Evolutionary conservation across 2,113 vertebrate species (phyloP).

Genomic region (Heteronetta atricapilla): DNA sequence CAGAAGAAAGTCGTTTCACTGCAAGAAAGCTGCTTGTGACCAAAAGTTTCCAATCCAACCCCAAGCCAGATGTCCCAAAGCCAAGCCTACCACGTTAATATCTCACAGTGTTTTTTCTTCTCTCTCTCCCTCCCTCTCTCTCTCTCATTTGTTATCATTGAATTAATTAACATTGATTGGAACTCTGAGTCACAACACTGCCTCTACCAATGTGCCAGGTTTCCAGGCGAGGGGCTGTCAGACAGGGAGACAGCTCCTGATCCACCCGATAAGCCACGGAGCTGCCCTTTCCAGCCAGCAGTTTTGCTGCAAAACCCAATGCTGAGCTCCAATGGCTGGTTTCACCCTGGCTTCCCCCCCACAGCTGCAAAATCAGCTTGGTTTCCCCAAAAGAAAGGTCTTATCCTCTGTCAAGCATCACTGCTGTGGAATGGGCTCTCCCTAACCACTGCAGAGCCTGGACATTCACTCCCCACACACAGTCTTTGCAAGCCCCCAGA

Average conservation of each 20-base stretch:
- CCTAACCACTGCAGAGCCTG: too few relatives aligned
- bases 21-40: not conserved
- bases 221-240: not conserved
- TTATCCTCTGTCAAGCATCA: fast-evolving
- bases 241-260: not conserved
- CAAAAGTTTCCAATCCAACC: not conserved
- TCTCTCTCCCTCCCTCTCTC: not conserved
- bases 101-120: not conserved
- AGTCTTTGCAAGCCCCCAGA: not conserved
- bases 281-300: not conserved
- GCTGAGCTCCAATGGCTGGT: fast-evolving
- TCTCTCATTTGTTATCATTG: slow-evolving; percentile 23
- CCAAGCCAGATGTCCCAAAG: slow-evolving; percentile 21
- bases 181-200: slow-evolving; percentile 43
- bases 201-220: not conserved
- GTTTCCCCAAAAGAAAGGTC: not conserved
- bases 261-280: fast-evolving
- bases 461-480: fast-evolving
- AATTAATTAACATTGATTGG: slow-evolving; percentile 63
- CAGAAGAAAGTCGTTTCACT: not conserved
- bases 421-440: not conserved
- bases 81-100: slow-evolving; percentile 30
- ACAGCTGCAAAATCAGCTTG: not conserved
- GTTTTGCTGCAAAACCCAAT: not conserved
- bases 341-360: not conserved